A percentile compares a stretch with the other conserved stretches of the same genome.
Evolutionary conservation across 1,140 invertebrate species (phyloP).

Genomic region (Eupristina koningsbergeri): DNA sequence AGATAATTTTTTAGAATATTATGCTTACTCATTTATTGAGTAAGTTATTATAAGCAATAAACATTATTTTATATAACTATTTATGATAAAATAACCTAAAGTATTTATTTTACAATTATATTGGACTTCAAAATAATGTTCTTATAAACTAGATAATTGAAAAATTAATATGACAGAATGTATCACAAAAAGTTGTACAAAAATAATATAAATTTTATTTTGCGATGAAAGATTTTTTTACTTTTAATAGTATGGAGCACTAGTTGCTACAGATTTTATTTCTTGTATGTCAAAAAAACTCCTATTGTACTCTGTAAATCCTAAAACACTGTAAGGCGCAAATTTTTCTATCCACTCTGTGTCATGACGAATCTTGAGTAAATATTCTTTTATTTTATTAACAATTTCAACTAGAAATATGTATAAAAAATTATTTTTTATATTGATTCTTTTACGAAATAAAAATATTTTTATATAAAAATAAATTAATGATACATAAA

Average conservation of each 20-base stretch:
- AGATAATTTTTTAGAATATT: background rate
- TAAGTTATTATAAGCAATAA: constrained; percentile 7
- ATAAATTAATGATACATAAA: background rate
- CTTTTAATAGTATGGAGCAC: constrained; percentile 70
- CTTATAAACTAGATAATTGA: constrained; percentile 25
- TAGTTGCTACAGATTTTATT: constrained; percentile 64
- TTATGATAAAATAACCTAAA: background rate
- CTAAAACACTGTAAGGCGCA: constrained; percentile 54
- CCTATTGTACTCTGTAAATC: constrained; percentile 64
- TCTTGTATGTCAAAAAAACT: constrained; percentile 64
- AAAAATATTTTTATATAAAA: background rate
- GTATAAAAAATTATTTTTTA: constrained; percentile 12
- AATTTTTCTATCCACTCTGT: constrained; percentile 58
- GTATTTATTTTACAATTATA: constrained; percentile 22
- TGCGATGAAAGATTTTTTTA: constrained; percentile 25
- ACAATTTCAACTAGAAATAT: constrained; percentile 61
- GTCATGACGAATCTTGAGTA: constrained; percentile 66
- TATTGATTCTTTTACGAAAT: background rate
- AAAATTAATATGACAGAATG: background rate
- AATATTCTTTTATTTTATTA: constrained; percentile 65
- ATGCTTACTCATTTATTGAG: background rate
- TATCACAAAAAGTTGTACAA: constrained; percentile 47
- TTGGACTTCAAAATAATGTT: constrained; percentile 10
- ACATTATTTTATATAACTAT: background rate
- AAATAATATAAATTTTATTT: constrained; percentile 27